Conservation (phyloP, 2,888 invertebrate genomes). For the Lamellibrachia columna region DNA sequence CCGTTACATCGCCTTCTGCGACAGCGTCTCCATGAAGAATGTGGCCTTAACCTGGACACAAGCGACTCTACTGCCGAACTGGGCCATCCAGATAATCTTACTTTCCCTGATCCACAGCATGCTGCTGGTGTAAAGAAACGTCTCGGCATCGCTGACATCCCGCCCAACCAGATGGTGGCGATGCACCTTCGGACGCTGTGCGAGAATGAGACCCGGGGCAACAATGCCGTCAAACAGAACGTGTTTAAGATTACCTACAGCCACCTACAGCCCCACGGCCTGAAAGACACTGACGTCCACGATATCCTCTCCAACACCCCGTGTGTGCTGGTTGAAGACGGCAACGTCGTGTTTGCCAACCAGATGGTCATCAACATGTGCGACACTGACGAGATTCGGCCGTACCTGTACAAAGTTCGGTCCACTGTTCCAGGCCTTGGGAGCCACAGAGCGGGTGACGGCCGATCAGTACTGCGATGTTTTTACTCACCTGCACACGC, state of each 20-base stretch:
- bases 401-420: slow-evolving; percentile 44
- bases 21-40: slow-evolving; percentile 31
- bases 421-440: slow-evolving; percentile 44
- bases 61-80: slow-evolving; percentile 36
- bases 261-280: slow-evolving; percentile 27
- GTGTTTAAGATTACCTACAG: slow-evolving; percentile 36
- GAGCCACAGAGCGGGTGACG: slow-evolving; percentile 40
- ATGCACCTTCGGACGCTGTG: slow-evolving; percentile 31
- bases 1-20: slow-evolving; percentile 35
- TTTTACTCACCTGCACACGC: slow-evolving; percentile 38
- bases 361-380: slow-evolving; percentile 40
- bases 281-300: slow-evolving; percentile 25
- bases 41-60: slow-evolving; percentile 37
- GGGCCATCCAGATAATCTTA: slow-evolving; percentile 38
- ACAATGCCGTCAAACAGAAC: neutral
- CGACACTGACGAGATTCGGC: slow-evolving; percentile 44
- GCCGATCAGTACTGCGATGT: slow-evolving; percentile 43
- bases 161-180: slow-evolving; percentile 31
- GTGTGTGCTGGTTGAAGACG: slow-evolving; percentile 37
- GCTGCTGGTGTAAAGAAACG: neutral
- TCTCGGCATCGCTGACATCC: slow-evolving; percentile 32
- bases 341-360: slow-evolving; percentile 37
- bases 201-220: neutral
- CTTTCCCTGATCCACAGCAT: neutral
- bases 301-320: slow-evolving; percentile 27